Evolutionary conservation across 2,888 invertebrate genomes (phyloP).

Genomic region (Xestobium rufovillosum): DNA sequence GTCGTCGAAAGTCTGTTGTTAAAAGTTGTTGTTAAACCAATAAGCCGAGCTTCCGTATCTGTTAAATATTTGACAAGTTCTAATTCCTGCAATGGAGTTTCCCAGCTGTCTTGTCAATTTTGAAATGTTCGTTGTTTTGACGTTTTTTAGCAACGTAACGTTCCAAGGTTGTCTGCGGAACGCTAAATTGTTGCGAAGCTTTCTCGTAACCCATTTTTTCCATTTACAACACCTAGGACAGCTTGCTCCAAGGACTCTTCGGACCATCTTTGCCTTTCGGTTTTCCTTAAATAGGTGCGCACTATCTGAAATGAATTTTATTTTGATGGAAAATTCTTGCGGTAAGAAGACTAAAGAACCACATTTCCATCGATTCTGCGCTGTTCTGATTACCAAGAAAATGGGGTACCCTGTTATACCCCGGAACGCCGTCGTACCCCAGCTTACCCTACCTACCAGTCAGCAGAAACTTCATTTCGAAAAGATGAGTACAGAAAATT

Average conservation of each 20-base stretch:
- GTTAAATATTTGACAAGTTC: constrained; percentile 21
- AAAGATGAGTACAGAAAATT: no score
- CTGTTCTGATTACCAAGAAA: no score
- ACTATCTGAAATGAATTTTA: constrained; percentile 1
- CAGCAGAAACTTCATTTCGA: no score
- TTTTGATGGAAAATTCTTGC: no score
- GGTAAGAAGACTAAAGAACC: no score
- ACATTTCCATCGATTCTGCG: no score
- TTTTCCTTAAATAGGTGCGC: neutral
- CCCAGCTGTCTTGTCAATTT: constrained; percentile 6
- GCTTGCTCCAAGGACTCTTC: neutral
- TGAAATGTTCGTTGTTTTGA: neutral
- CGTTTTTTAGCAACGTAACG: constrained; percentile 2
- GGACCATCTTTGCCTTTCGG: neutral
- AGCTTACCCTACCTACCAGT: no score
- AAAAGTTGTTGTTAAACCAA: constrained; percentile 21
- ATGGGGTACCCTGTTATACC: no score
- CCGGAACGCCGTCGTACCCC: no score
- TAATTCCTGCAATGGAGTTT: constrained; percentile 17
- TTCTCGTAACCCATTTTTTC: no score
- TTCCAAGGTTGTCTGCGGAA: constrained; percentile 1
- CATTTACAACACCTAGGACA: neutral
- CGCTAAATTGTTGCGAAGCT: constrained; percentile 1
- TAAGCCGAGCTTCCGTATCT: constrained; percentile 20
- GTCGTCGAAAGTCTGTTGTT: constrained; percentile 41